A percentile compares a stretch with the other conserved stretches of the same genome.
Evolutionary conservation across 2,797 vertebrate species (phyloP).

Genomic region (Linurgus olivaceus): DNA sequence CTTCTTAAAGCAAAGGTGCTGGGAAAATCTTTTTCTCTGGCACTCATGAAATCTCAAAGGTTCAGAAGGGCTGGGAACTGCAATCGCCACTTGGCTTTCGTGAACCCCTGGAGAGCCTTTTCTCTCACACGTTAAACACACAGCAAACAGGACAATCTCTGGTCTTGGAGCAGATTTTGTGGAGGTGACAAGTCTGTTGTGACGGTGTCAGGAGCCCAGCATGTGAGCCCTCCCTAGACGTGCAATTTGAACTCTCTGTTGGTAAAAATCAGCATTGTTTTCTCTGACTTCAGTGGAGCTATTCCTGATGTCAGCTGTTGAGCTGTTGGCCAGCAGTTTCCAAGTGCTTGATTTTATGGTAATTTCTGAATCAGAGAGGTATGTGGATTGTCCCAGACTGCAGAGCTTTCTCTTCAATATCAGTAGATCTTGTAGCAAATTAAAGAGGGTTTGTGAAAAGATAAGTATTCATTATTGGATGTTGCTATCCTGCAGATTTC

Average conservation of each 20-base stretch:
- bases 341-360: background rate
- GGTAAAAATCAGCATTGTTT: background rate
- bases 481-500: background rate
- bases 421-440: background rate
- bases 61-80: background rate
- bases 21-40: background rate
- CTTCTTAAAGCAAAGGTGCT: background rate
- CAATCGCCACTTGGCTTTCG: background rate
- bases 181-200: background rate
- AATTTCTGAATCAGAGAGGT: background rate
- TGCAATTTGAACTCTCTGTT: background rate
- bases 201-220: background rate
- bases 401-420: background rate
- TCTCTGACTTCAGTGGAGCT: background rate
- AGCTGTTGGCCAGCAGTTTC: background rate
- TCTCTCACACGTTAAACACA: background rate
- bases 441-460: background rate
- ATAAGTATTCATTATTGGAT: background rate
- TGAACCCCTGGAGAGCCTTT: background rate
- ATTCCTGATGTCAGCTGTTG: background rate
- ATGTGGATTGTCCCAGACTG: rapidly evolving
- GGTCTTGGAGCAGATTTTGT: background rate
- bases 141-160: background rate
- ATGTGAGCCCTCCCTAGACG: background rate
- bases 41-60: background rate